Base-by-base conservation (phyloP, 2,888 invertebrate genomes). In the Drepana falcataria region DNA sequence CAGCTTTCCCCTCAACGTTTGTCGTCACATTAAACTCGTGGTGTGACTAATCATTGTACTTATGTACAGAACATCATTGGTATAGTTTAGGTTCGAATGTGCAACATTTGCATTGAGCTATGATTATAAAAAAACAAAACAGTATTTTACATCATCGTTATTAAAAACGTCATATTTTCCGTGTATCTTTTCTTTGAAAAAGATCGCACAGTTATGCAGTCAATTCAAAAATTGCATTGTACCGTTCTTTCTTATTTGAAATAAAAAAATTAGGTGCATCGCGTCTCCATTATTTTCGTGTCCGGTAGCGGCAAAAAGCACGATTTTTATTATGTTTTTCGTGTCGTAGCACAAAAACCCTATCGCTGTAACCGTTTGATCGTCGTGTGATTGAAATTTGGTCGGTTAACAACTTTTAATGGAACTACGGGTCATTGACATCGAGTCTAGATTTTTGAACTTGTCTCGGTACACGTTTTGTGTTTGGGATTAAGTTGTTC, bases 301-400 rank as follows among this genome's bases (percentile, higher is more conserved):
- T 65, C 48, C 58, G 37, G 51, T 5, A 33, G 56, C 53, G 49
- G 69, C 65, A 81, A 83, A 81, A 81, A 78, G 62, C 55, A 67
- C 65, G 64, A 76, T 75, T 80, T 80, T 77, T 79, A 72, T 76
- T 65, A 77, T 67, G 75, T 76, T 83, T 81, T 81, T 80, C 71
- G 75, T 75, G 70, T 65, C 67, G 58, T 55, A 56, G 55, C 68
- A 73, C 69, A 84, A 83, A 83, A 82, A 79, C 66, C 59, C 65
- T 67, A 68, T 71, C 65, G 64, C 55, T 58, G 56, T 59, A 59
- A 64, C 62, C 60, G 76, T 68, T 65, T 55, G 68, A 65, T 73
- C 69, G 63, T 70, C 60, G 69, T 69, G 63, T 76, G 81, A 83
- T 83, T 81, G 77, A 77, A 81, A 78, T 78, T 78, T 72, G 58